Evolutionary conservation across 2,888 invertebrate genomes (phyloP).

Genomic region (Panorpa germanica): DNA sequence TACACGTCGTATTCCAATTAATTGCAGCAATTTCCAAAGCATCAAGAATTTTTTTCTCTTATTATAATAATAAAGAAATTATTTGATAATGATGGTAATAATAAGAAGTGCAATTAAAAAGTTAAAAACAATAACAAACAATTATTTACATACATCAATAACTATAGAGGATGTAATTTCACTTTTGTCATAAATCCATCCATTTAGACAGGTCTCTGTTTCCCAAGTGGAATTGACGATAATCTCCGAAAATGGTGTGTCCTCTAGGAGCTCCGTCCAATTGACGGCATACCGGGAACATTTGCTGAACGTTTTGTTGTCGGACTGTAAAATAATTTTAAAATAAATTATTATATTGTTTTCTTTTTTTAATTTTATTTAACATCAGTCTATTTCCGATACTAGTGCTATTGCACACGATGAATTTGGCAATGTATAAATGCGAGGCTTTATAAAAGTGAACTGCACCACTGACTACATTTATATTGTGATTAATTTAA

Average conservation of each 20-base stretch:
- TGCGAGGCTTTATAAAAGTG: too few relatives aligned
- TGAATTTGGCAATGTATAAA: background rate
- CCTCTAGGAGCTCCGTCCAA: slow-evolving; percentile 37
- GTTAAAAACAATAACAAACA: too few relatives aligned
- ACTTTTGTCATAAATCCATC: slow-evolving; percentile 61
- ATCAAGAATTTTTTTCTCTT: too few relatives aligned
- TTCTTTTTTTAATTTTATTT: background rate
- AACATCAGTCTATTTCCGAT: background rate
- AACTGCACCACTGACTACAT: too few relatives aligned
- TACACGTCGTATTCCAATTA: too few relatives aligned
- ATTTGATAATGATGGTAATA: too few relatives aligned
- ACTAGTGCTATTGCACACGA: background rate
- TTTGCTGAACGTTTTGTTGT: slow-evolving; percentile 36
- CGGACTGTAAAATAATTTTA: slow-evolving; percentile 16
- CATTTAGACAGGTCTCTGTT: slow-evolving; percentile 46
- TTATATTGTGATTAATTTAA: too few relatives aligned
- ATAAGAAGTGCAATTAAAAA: too few relatives aligned
- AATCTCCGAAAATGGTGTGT: slow-evolving; percentile 22
- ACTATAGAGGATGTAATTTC: slow-evolving; percentile 61
- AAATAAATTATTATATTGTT: slow-evolving; percentile 3
- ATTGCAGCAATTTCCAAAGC: too few relatives aligned
- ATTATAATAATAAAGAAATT: too few relatives aligned
- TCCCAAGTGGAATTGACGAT: slow-evolving; percentile 44
- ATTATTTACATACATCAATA: slow-evolving; percentile 45
- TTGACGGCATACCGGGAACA: slow-evolving; percentile 55